Conservation (phyloP, 1,140 invertebrate species). For the Limonius californicus region DNA sequence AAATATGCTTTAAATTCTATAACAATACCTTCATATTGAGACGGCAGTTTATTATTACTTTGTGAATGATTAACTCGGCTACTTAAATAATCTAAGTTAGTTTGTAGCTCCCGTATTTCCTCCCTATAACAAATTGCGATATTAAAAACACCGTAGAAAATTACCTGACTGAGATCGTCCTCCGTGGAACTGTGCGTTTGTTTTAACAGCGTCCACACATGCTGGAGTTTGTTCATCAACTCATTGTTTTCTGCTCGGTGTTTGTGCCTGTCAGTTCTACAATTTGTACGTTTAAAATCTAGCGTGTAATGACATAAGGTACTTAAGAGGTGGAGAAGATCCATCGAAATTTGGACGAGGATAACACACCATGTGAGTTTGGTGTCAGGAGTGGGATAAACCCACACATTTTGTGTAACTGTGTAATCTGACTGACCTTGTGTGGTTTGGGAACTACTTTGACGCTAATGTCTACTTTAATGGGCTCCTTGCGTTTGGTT, state of each 20-base stretch:
- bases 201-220: constrained; percentile 39
- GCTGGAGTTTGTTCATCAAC: constrained; percentile 36
- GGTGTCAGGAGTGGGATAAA: not conserved
- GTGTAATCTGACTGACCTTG: constrained; percentile 39
- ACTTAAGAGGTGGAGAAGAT: no score
- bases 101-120: constrained; percentile 56
- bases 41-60: constrained; percentile 6
- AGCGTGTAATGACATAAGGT: no score
- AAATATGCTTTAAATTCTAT: no score
- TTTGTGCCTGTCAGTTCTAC: constrained; percentile 31
- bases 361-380: no score
- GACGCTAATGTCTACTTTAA: constrained; percentile 76
- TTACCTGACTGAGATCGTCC: constrained; percentile 38
- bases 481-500: constrained; percentile 69
- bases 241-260: constrained; percentile 45
- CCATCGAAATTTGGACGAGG: no score
- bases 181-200: constrained; percentile 5
- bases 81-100: constrained; percentile 53
- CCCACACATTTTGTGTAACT: not conserved
- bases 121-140: constrained; percentile 45
- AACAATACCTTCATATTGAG: constrained; percentile 1
- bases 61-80: constrained; percentile 38
- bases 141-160: constrained; percentile 37
- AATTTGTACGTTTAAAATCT: not conserved
- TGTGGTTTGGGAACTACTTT: constrained; percentile 66